Percentiles rank a stretch among this genome's conserved stretches.
Evolutionary conservation across 2,888 invertebrate genomes (phyloP).

Genomic region (Gastrophysa polygoni): DNA sequence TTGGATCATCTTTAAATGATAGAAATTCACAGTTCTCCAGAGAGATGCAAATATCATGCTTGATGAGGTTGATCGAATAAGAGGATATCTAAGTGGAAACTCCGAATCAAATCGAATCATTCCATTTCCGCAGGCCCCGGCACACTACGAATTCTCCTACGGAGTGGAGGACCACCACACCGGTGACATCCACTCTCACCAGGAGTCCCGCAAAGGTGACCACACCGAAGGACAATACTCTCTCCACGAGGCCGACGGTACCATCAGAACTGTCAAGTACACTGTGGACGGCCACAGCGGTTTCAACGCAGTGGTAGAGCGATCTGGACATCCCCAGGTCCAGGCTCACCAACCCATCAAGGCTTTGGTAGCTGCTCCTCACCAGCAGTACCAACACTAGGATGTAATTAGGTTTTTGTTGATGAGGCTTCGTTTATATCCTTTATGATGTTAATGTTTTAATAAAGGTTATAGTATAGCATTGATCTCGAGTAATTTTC

Average conservation of each 20-base stretch:
- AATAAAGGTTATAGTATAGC: neutral
- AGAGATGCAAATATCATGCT: too few species aligned
- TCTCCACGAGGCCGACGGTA: constrained; percentile 64
- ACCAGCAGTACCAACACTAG: constrained; percentile 24
- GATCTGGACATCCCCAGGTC: constrained; percentile 57
- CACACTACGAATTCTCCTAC: constrained; percentile 65
- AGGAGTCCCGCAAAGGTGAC: constrained; percentile 63
- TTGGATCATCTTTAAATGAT: too few species aligned
- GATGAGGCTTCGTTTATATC: neutral
- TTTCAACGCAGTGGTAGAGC: constrained; percentile 55
- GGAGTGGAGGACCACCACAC: constrained; percentile 64
- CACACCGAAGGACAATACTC: constrained; percentile 64
- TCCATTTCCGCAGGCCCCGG: constrained; percentile 54
- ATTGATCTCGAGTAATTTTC: neutral
- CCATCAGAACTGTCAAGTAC: constrained; percentile 64
- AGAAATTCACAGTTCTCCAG: too few species aligned
- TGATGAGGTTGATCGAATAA: too few species aligned
- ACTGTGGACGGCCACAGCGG: constrained; percentile 65
- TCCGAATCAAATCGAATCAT: too few species aligned
- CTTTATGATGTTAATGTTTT: neutral
- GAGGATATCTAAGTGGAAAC: too few species aligned
- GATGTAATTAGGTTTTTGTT: constrained; percentile 15
- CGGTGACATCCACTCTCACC: constrained; percentile 64
- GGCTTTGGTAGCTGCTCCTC: constrained; percentile 12
- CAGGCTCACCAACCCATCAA: constrained; percentile 20